Evolutionary conservation across 2,888 invertebrate genomes (phyloP).

Genomic region (Eupeodes latifasciatus): DNA sequence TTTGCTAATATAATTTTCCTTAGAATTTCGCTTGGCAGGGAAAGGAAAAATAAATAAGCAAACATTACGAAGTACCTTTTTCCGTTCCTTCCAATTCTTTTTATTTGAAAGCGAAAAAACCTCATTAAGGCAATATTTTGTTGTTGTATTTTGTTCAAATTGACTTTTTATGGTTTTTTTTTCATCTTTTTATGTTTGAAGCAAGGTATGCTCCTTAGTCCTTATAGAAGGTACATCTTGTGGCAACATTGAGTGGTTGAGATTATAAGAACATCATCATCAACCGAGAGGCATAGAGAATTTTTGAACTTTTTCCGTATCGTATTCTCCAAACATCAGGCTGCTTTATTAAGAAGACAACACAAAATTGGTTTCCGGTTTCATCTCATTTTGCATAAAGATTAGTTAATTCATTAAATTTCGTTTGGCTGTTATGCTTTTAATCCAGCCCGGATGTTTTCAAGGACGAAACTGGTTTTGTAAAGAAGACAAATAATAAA

Average conservation of each 20-base stretch:
- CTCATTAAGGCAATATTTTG: conserved; percentile 1
- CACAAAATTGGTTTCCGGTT: conserved; percentile 14
- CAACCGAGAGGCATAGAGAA: neutral
- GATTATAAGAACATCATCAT: neutral
- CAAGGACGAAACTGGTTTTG: neutral
- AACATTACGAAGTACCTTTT: neutral
- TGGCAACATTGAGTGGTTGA: neutral
- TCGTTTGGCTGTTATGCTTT: neutral
- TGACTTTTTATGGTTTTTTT: neutral
- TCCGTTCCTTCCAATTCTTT: neutral
- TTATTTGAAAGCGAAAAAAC: neutral
- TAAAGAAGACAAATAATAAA: neutral
- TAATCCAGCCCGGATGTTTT: neutral
- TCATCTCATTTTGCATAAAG: conserved; percentile 6
- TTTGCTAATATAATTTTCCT: neutral
- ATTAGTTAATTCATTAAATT: neutral
- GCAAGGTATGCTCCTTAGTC: no score
- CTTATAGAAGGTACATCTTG: neutral
- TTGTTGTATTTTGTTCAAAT: neutral
- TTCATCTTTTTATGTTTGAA: neutral
- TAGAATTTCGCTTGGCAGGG: neutral
- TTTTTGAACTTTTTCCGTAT: neutral
- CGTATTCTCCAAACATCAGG: neutral
- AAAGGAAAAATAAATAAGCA: neutral
- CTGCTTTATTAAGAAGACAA: neutral